A percentile compares a stretch with the other conserved stretches of the same genome.
phyloP scores from a whole-genome alignment of 2,113 vertebrate species.

The Podarcis muralis region DNA sequence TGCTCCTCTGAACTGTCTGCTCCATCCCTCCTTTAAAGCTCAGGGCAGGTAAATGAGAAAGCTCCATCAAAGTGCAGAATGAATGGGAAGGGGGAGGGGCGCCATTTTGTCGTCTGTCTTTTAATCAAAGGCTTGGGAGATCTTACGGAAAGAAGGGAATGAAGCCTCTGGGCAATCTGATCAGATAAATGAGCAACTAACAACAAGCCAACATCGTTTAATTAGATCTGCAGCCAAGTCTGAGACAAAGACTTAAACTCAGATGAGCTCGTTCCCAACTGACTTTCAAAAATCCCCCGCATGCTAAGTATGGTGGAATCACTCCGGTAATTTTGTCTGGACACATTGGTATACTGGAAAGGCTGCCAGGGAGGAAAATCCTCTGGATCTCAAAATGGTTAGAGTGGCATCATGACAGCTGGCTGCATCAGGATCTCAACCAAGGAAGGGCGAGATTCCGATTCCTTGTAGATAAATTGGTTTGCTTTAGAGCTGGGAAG shows the following conservation, averaged over 20 bases:
- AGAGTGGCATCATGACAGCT: background rate
- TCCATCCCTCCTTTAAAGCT: background rate
- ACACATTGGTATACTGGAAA: background rate
- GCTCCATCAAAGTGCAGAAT: background rate
- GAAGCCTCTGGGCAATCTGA: background rate
- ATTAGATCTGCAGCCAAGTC: background rate
- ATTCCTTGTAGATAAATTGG: background rate
- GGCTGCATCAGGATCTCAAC: background rate
- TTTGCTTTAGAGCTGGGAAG: background rate
- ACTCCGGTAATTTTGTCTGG: background rate
- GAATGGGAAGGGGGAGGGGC: background rate
- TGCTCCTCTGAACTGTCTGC: too few relatives aligned
- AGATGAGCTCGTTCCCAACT: background rate
- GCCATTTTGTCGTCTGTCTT: background rate
- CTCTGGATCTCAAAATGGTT: background rate
- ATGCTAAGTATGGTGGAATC: background rate
- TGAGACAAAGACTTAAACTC: slow-evolving; percentile 2
- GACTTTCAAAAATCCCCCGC: background rate
- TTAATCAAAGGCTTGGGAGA: background rate
- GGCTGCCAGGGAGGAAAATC: background rate
- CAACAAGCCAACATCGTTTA: slow-evolving; percentile 8
- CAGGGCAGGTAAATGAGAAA: background rate
- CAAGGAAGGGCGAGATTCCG: background rate
- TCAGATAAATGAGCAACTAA: slow-evolving; percentile 18
- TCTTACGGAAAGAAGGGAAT: background rate